Evolutionary conservation across 1,140 invertebrate genomes (phyloP), one percentile per base, ranked within the genome.

Genomic region (Papilio polyxenes): DNA sequence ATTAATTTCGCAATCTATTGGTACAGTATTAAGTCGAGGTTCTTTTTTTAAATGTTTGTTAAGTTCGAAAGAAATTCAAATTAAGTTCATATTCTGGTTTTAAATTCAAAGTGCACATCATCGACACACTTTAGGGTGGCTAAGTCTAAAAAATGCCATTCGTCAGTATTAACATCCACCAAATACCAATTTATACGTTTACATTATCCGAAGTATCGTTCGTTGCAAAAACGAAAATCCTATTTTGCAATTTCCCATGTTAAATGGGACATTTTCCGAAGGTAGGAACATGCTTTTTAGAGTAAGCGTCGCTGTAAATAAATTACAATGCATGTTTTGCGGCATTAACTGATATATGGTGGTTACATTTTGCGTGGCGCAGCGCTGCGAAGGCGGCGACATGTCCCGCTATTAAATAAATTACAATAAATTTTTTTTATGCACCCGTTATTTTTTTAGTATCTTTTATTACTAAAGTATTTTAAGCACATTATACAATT

Each of bases 341-440:
- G 81, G 81, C 75, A 76, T 82, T 82, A 77, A 76, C 81, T 82
- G 81, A 82, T 82, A 76, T 82, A 76, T 82, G 56, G 74, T 65
- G 81, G 81, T 76, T 77, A 81, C 69, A 81, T 81, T 72, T 79
- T 62, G 78, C 78, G 44, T 69, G 78, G 78, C 78, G 76, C 74
- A 69, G 62, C 59, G 37, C 37, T 65, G 77, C 10, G 20, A 80
- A 80, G 59, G 59, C 40, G 78, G 78, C 59, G 59, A 80, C 78
- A 69, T 80, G 59, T 80, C 56, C 49, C 44, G 78, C 59, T 80
- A 80, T 80, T 80, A 80, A 80, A 80, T 80, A 80, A 80, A 65
- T 65, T 81, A 56, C 10, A 81, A 81, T 81, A 44, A 62, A 62
- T 62, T 56, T 59, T 81, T 81, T 81, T 48, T 65, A 80, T 65